phyloP scores from a whole-genome alignment of 2,113 vertebrate species.

The Bathybates hornii region DNA sequence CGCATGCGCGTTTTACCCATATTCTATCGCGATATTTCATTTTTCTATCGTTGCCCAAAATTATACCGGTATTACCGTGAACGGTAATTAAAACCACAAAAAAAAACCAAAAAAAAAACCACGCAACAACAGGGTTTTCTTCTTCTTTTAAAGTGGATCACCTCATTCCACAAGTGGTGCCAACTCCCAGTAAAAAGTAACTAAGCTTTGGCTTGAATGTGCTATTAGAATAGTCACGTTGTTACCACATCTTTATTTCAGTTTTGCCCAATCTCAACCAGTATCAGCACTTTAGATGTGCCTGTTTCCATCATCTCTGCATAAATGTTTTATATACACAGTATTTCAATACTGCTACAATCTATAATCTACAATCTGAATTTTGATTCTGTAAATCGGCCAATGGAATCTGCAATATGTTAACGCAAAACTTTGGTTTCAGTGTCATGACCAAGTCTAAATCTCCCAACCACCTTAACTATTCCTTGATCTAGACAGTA shows the following conservation, averaged over 20 bases:
- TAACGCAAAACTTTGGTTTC: not conserved
- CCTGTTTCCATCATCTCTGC: not conserved
- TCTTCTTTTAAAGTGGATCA: not conserved
- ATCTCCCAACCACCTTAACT: not conserved
- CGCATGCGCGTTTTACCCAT: no score
- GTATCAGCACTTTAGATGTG: not conserved
- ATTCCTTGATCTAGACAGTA: not conserved
- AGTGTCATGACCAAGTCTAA: not conserved
- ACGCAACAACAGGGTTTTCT: not conserved
- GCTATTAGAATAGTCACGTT: not conserved
- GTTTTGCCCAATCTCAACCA: not conserved
- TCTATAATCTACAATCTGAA: not conserved
- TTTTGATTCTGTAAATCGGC: accelerated
- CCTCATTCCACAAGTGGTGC: not conserved
- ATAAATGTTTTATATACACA: not conserved
- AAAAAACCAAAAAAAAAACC: accelerated
- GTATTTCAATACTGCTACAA: not conserved
- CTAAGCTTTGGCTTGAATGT: not conserved
- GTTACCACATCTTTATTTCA: not conserved
- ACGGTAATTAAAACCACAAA: not conserved
- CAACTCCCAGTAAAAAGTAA: not conserved
- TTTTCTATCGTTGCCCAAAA: no score
- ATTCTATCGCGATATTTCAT: no score
- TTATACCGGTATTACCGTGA: no score
- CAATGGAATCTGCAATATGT: not conserved